A percentile compares a stretch with the other conserved stretches of the same genome.
Evolutionary conservation across 2,113 vertebrate genomes (phyloP).

Genomic region (Megalops atlanticus): DNA sequence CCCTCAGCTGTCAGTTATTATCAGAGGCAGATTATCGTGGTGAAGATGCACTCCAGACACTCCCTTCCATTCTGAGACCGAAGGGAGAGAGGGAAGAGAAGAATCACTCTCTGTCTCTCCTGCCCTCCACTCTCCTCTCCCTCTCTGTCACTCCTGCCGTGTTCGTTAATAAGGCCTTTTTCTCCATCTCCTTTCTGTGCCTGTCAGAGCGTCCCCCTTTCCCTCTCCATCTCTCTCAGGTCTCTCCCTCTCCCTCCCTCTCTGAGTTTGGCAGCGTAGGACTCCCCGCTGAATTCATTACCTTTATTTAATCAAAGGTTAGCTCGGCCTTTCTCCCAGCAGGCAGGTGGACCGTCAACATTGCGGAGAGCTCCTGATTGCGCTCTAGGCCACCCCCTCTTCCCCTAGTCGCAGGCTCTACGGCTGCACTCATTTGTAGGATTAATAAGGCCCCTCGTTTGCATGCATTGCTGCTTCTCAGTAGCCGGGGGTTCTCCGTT

Average conservation of each 20-base stretch:
- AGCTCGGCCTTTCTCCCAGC: neutral
- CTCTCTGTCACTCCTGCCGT: constrained; percentile 2
- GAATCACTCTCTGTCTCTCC: neutral
- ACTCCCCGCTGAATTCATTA: constrained; percentile 32
- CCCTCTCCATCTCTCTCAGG: constrained; percentile 11
- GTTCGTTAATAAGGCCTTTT: constrained; percentile 13
- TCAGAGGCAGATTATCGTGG: neutral
- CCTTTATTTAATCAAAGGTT: constrained; percentile 47
- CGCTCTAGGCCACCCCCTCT: neutral
- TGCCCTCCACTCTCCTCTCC: constrained; percentile 11
- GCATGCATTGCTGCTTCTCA: constrained; percentile 28
- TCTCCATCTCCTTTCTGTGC: constrained; percentile 20
- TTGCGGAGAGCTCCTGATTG: constrained; percentile 26
- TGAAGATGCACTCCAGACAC: neutral
- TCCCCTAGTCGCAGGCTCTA: neutral
- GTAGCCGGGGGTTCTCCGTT: constrained; percentile 22
- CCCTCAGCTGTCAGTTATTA: neutral
- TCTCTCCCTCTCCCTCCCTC: constrained; percentile 19
- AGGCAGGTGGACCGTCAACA: constrained; percentile 13
- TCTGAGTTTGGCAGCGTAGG: neutral
- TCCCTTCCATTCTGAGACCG: neutral
- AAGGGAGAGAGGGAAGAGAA: neutral
- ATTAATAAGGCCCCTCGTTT: constrained; percentile 37
- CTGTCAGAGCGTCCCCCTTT: too few relatives aligned
- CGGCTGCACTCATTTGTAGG: constrained; percentile 39